Base-by-base conservation (phyloP, 2,113 vertebrate species). In the Chamaea fasciata region DNA sequence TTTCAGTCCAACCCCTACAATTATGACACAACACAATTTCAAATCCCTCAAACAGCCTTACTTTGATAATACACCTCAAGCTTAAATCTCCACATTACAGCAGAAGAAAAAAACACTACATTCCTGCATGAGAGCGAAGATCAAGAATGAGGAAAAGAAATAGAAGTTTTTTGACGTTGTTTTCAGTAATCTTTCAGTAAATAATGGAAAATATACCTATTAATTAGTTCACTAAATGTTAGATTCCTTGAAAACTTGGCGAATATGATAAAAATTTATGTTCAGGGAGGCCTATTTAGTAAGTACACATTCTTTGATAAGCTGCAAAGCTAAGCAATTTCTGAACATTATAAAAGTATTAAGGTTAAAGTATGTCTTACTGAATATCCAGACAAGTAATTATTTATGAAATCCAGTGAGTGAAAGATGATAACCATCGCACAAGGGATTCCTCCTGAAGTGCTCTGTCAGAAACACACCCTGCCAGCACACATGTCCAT, bases 401-500 rank as follows among this genome's bases (percentile, higher is more conserved):
- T 27, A 59, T 15, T 90, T 41, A 17, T n/a, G 49, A 81, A 94
- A 84, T 28, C 15, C 20, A 69, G 41, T 19, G 44, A 69, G 55
- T 22, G 35, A 31, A 1, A 55, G 41, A 41, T 20, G 59, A 57
- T 8, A 59, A 37, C 44, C 42, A 49, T 1, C 35, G 33, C 11
- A 39, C 20, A 62, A 62, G 50, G 19, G 22, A 41, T 59, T 83
- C 23, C 28, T 52, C 67, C 26, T 44, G 10, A 49, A 62, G 37
- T 9, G 10, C 37, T 39, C 1, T 13, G 24, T 31, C 60, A 83
- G 41, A 65, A 86, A 52, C 13, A 68, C 37, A 53, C 15, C 10
- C 26, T 49, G 23, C 18, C 46, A 65, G 46, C 0, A 3, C 2
- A 2, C 3, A 31, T 1, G 2, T 6, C 55, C 21, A 20, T 4